Evolutionary conservation across 2,113 vertebrate species (phyloP).

Genomic region (Rhabdornis inornatus): DNA sequence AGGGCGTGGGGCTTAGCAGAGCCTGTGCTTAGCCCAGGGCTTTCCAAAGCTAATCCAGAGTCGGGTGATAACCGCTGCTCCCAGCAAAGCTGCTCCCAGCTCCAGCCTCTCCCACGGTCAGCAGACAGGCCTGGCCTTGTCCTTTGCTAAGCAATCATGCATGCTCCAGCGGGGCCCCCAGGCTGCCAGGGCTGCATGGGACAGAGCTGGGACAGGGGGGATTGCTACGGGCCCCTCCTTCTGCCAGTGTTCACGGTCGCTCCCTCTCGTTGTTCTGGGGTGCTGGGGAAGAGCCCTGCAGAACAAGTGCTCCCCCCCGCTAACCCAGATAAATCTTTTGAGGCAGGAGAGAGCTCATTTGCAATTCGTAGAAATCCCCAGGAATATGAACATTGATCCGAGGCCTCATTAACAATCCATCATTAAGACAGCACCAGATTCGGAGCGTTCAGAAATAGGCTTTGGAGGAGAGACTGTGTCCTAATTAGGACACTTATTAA

Average conservation of each 20-base stretch:
- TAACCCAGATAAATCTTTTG: constrained; percentile 37
- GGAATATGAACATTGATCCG: constrained; percentile 40
- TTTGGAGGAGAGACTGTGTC: constrained; percentile 2
- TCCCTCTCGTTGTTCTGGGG: rapidly evolving
- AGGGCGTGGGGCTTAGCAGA: background rate
- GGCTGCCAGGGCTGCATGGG: background rate
- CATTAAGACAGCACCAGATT: constrained; percentile 37
- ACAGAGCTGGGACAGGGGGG: rapidly evolving
- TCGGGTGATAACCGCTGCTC: background rate
- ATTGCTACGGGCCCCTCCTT: background rate
- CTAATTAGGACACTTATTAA: constrained; percentile 52
- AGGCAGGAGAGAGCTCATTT: constrained; percentile 14
- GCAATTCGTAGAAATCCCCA: constrained; percentile 47
- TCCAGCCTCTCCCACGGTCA: constrained; percentile 20
- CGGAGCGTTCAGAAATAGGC: constrained; percentile 35
- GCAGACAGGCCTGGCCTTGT: constrained; percentile 39
- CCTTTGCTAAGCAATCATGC: background rate
- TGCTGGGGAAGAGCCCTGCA: background rate
- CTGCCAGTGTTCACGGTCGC: rapidly evolving
- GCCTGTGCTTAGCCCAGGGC: background rate
- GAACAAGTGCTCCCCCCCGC: background rate
- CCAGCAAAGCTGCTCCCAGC: background rate
- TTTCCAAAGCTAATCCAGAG: background rate
- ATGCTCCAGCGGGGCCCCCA: background rate
- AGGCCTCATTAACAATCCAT: constrained; percentile 50